Conservation (phyloP, 2,888 invertebrate genomes). For the Leistus spinibarbis region DNA sequence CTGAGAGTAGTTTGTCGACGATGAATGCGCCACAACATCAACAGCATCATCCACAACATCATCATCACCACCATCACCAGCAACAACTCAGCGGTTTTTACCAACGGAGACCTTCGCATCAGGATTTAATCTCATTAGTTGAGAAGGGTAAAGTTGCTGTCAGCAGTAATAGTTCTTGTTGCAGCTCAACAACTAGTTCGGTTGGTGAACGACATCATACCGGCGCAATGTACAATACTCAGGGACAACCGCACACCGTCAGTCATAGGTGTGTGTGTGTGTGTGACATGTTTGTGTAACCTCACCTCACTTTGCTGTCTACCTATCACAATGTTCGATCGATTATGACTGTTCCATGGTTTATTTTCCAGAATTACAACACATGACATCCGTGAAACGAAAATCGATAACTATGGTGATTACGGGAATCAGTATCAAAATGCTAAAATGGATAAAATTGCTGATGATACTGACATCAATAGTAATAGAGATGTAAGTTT, state of each 20-base stretch:
- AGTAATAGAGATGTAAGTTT: constrained; percentile 72
- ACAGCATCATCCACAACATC: constrained; percentile 55
- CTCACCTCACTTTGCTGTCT: background rate
- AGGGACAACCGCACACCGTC: constrained; percentile 32
- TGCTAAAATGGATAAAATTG: constrained; percentile 47
- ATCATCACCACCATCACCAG: constrained; percentile 51
- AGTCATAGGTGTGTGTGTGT: constrained; percentile 24
- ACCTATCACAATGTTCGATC: background rate
- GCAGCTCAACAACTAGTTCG: constrained; percentile 63
- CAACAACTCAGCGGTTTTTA: constrained; percentile 40
- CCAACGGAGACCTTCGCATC: constrained; percentile 48
- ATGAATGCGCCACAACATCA: constrained; percentile 45
- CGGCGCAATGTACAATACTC: constrained; percentile 16
- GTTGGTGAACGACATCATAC: constrained; percentile 53
- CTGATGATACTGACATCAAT: constrained; percentile 60
- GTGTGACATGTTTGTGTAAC: too few species aligned
- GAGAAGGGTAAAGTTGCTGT: constrained; percentile 60
- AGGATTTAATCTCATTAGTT: constrained; percentile 60
- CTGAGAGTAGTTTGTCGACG: constrained; percentile 68
- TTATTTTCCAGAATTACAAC: constrained; percentile 40
- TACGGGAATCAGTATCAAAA: constrained; percentile 46
- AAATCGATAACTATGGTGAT: constrained; percentile 63
- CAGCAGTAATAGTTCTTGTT: constrained; percentile 58
- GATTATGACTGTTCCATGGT: background rate
- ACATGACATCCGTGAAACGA: constrained; percentile 64